phyloP scores from a whole-genome alignment of 1,140 invertebrate genomes.

The Nasonia vitripennis region DNA sequence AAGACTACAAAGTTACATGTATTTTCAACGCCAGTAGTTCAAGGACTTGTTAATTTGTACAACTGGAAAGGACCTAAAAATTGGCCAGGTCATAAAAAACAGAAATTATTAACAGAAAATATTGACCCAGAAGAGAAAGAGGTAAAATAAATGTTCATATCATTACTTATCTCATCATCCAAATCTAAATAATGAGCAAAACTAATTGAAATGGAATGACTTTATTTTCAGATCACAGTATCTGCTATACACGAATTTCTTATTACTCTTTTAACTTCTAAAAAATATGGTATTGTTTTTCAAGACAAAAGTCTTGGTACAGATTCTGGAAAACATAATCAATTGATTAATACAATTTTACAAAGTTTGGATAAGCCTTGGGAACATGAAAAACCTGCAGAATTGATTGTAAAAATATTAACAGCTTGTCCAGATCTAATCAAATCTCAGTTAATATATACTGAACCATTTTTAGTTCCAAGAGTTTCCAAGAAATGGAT shows the following conservation, averaged over 20 bases:
- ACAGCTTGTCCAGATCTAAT: constrained; percentile 83
- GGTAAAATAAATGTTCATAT: constrained; percentile 60
- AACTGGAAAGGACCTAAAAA: constrained; percentile 84
- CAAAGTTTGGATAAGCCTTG: constrained; percentile 80
- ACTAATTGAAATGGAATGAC: neutral
- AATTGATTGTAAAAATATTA: constrained; percentile 81
- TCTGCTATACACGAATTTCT: constrained; percentile 80
- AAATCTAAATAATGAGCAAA: constrained; percentile 20
- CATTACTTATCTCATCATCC: neutral
- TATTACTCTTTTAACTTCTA: constrained; percentile 81
- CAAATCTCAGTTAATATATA: constrained; percentile 77
- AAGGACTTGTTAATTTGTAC: constrained; percentile 82
- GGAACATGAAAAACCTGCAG: constrained; percentile 79
- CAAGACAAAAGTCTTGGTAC: constrained; percentile 78
- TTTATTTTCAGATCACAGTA: constrained; percentile 70
- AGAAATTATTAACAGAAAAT: constrained; percentile 59
- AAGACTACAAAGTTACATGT: constrained; percentile 84
- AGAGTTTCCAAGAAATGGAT: constrained; percentile 78
- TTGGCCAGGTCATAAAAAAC: constrained; percentile 64
- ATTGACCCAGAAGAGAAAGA: constrained; percentile 72
- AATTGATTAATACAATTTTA: constrained; percentile 79
- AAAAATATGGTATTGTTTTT: constrained; percentile 82
- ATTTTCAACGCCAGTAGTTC: constrained; percentile 81
- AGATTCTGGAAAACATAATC: constrained; percentile 76
- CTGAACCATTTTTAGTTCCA: constrained; percentile 79